Evolutionary conservation across 2,113 vertebrate genomes (phyloP).

Genomic region (Turdus rufiventris): DNA sequence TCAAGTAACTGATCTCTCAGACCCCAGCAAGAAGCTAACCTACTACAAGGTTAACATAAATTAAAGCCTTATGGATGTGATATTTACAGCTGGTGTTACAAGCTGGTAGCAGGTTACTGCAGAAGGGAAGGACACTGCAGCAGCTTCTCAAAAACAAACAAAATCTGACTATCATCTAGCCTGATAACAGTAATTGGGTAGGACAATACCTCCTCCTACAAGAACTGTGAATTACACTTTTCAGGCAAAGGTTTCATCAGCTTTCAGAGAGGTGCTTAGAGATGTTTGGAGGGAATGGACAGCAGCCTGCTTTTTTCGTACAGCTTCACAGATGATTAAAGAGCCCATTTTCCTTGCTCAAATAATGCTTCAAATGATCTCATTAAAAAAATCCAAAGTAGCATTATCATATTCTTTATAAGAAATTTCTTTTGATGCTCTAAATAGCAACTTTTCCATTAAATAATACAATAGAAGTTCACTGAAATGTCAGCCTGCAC

Average conservation of each 20-base stretch:
- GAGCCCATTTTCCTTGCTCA: not conserved
- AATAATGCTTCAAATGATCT: not conserved
- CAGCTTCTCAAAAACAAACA: not conserved
- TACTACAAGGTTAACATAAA: not conserved
- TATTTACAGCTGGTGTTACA: not conserved
- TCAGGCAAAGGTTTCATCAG: not conserved
- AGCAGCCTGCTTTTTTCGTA: not conserved
- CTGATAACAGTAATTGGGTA: not conserved
- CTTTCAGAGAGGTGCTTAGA: not conserved
- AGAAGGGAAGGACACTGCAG: not conserved
- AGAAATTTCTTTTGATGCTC: not conserved
- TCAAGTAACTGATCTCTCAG: not conserved
- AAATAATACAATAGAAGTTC: not conserved
- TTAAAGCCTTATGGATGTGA: not conserved
- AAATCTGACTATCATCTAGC: not conserved
- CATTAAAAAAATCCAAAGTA: not conserved
- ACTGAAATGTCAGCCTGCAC: not conserved
- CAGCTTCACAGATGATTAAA: not conserved
- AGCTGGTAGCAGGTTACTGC: not conserved
- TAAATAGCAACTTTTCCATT: not conserved
- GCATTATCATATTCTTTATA: not conserved
- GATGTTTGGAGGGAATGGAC: not conserved
- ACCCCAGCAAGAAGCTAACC: not conserved
- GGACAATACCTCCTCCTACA: not conserved
- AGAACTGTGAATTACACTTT: not conserved